Percentiles rank a stretch among this genome's conserved stretches.
Evolutionary conservation across 2,888 invertebrate species (phyloP).

Genomic region (Apamea epomidion): DNA sequence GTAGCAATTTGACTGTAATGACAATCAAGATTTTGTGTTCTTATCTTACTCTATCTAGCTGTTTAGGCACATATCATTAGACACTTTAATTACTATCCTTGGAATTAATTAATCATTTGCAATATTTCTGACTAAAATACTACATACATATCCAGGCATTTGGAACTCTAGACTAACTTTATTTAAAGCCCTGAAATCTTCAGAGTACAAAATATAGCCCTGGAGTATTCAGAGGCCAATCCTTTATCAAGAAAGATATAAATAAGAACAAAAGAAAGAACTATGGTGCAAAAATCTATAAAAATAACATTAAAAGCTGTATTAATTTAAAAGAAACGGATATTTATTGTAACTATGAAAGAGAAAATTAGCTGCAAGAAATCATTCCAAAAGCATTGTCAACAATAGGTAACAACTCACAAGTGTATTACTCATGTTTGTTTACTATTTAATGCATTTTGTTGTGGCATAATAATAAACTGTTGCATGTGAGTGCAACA

Average conservation of each 20-base stretch:
- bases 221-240: not conserved
- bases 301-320: not conserved
- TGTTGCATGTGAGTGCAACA: slow-evolving; percentile 75
- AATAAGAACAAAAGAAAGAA: not conserved
- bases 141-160: slow-evolving; percentile 5
- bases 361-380: slow-evolving; percentile 37
- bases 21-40: slow-evolving; percentile 70
- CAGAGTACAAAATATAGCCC: not conserved
- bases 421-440: slow-evolving; percentile 81
- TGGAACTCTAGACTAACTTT: not conserved
- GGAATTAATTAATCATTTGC: slow-evolving; percentile 69
- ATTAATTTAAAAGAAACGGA: slow-evolving; percentile 1
- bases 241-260: not conserved
- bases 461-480: slow-evolving; percentile 83
- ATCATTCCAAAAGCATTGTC: slow-evolving; percentile 66
- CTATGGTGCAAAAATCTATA: not conserved
- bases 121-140: slow-evolving; percentile 53
- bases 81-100: slow-evolving; percentile 66
- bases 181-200: not conserved
- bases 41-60: slow-evolving; percentile 70
- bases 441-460: slow-evolving; percentile 85
- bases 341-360: slow-evolving; percentile 2
- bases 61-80: slow-evolving; percentile 65
- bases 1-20: slow-evolving; percentile 73
- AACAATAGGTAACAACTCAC: slow-evolving; percentile 65